Percentiles rank a stretch among this genome's conserved stretches.
Conservation (phyloP, 2,888 invertebrate genomes). For the Hanleya hanleyi region DNA sequence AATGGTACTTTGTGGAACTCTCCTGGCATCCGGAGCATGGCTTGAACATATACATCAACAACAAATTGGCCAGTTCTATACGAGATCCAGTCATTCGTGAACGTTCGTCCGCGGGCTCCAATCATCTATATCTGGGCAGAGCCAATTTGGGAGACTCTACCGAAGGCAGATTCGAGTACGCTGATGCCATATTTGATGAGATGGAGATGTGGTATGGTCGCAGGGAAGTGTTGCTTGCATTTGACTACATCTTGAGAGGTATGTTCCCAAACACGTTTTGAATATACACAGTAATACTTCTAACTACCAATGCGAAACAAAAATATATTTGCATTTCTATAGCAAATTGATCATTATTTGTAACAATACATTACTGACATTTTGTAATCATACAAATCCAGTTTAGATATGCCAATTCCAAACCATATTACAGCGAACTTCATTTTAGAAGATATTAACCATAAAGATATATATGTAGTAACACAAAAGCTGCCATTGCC, state of each 20-base stretch:
- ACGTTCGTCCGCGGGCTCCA: not conserved
- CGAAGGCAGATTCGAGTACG: slow-evolving; percentile 43
- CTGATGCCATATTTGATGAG: slow-evolving; percentile 57
- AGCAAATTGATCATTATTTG: too few species aligned
- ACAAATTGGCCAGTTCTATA: slow-evolving; percentile 36
- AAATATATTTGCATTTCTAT: too few species aligned
- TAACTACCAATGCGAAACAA: too few species aligned
- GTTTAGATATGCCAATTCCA: too few species aligned
- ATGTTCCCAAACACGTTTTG: too few species aligned
- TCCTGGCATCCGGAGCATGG: slow-evolving; percentile 65
- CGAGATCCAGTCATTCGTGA: slow-evolving; percentile 21
- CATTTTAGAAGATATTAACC: too few species aligned
- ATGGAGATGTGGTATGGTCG: slow-evolving; percentile 64
- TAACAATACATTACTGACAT: too few species aligned
- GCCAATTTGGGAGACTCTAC: slow-evolving; percentile 57
- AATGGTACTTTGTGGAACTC: slow-evolving; percentile 69
- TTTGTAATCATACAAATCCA: too few species aligned
- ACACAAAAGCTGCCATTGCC: too few species aligned
- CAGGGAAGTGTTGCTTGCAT: slow-evolving; percentile 58
- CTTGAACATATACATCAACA: slow-evolving; percentile 56
- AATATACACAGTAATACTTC: too few species aligned
- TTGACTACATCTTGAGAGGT: slow-evolving; percentile 62
- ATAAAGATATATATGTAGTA: too few species aligned
- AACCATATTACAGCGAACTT: too few species aligned
- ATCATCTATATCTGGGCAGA: slow-evolving; percentile 53